Base-by-base conservation (phyloP, 2,888 invertebrate genomes). In the Drosophila siamana region DNA sequence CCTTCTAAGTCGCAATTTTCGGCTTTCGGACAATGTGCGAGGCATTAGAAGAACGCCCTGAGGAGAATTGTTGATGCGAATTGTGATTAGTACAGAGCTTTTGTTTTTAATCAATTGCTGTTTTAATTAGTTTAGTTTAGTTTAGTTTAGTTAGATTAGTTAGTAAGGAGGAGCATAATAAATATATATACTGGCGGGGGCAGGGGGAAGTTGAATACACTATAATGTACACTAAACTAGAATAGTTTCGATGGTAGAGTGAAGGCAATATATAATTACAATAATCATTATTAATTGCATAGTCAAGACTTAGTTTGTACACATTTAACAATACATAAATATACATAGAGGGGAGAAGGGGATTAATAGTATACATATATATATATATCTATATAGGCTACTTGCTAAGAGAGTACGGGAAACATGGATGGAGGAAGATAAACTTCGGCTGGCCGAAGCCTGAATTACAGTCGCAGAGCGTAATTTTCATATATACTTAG, bases 1-100 rank as follows among this genome's bases (percentile, higher is more conserved):
- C 92, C 97, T 95, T 93, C 97, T 95, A 93, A 97, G 95, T 91
- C 96, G 95, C 92, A 96, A 95, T 91, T 97, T 95, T 92, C 97
- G 95, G 92, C 95, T 95, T 94, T 97, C 96, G 94, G 97, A 95
- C 95, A 97, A 95, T 93, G 96, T 96, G 93, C 96, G 96, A 91
- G 97, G 96, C 94, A 96, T 96, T 94, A 97, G 96, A 93, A 97
- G 95, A 93, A 96, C 95, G 92, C 96, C 96, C 95, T 96, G 95
- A 65, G 78, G 76, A 84, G 70, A 74, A 85, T 84, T 65, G 51
- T 72, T 69, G 67, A 80, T 78, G 88, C 80, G 87, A 85, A 69
- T 75, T 69, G 72, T 80, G 87, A 86, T 85, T 85, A 85, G 87
- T 85, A 80, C 63, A 80, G 69, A 54, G 51, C n/a, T 59, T 59